Base-by-base conservation (phyloP, 1,140 invertebrate species). In the Bombyx mori region DNA sequence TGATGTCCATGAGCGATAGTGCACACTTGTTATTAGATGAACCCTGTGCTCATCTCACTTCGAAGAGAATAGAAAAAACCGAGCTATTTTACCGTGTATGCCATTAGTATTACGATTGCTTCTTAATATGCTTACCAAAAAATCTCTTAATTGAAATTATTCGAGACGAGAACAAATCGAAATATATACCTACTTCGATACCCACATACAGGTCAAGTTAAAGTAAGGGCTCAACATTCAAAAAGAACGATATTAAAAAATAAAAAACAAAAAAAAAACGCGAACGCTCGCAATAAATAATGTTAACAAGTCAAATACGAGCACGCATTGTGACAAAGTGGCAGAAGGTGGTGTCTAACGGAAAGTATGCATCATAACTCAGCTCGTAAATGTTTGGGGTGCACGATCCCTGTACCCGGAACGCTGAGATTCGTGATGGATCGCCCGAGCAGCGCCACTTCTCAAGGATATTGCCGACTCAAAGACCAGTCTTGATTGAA, bases 321-420 rank as follows among this genome's bases (percentile, higher is more conserved):
- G 59, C 61, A 54, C 57, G 49, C 49, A 51, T 56, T 63, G 66
- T 70, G 68, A 71, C 69, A 71, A 73, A 71, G 60, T 67, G 62
- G 42, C 44, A 58, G 50, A 48, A 61, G 62, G 57, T 54, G 54
- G 68, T 58, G 58, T 76, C 61, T 62, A 61, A 65, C 77, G 79
- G 79, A 84, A 80, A 69, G 70, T 69, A 71, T 67, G 66, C 69
- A 67, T 74, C 74, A 77, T 82, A 78, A 80, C 74, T 73, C 62
- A 54, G 69, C 60, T 74, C 72, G 69, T 76, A 76, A 77, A 77
- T 57, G 77, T 75, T 70, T 60, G 59, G 47, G 57, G 56, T 62
- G 60, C 61, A 62, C 60, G 62, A 62, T 56, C 52, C 47, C 53
- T 54, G 42, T 51, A 46, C 59, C 44, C 49, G 50, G 50, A 47